Conservation (phyloP, 2,888 invertebrate species). For the Agrilus biguttatus region DNA sequence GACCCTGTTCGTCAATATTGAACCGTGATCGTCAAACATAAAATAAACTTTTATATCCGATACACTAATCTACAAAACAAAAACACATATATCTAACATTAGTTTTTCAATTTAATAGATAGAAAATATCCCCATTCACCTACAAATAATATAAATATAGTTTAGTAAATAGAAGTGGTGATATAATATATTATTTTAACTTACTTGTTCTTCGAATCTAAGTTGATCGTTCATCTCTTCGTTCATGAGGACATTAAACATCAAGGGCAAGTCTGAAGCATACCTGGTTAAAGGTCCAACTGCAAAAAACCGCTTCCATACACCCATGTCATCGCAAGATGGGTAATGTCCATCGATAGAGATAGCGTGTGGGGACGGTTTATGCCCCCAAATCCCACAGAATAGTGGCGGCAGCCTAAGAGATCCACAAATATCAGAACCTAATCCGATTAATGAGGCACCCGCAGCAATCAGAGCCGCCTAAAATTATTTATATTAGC, state of each 20-base stretch:
- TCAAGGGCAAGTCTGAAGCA: slow-evolving; percentile 64
- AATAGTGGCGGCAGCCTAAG: slow-evolving; percentile 80
- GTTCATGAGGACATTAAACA: slow-evolving; percentile 55
- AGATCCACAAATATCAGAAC: slow-evolving; percentile 83
- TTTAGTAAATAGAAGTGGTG: no score
- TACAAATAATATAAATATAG: no score
- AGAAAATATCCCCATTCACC: no score
- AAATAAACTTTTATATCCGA: slow-evolving; percentile 56
- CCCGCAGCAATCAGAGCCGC: slow-evolving; percentile 62
- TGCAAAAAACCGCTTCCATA: slow-evolving; percentile 56
- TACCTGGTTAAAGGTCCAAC: slow-evolving; percentile 82
- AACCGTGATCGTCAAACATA: slow-evolving; percentile 61
- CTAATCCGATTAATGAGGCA: slow-evolving; percentile 68
- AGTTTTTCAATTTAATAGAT: no score
- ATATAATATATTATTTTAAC: slow-evolving; percentile 12
- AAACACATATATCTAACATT: no score
- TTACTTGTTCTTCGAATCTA: slow-evolving; percentile 35
- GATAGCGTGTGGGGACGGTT: slow-evolving; percentile 58
- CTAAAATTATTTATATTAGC: slow-evolving; percentile 26
- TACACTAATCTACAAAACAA: no score
- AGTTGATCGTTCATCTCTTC: slow-evolving; percentile 31
- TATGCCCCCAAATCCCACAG: slow-evolving; percentile 88
- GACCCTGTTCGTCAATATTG: slow-evolving; percentile 45
- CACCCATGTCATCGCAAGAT: slow-evolving; percentile 40
- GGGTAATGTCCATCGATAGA: slow-evolving; percentile 57